phyloP scores from a whole-genome alignment of 1,140 invertebrate species.

The Acromyrmex heyeri region DNA sequence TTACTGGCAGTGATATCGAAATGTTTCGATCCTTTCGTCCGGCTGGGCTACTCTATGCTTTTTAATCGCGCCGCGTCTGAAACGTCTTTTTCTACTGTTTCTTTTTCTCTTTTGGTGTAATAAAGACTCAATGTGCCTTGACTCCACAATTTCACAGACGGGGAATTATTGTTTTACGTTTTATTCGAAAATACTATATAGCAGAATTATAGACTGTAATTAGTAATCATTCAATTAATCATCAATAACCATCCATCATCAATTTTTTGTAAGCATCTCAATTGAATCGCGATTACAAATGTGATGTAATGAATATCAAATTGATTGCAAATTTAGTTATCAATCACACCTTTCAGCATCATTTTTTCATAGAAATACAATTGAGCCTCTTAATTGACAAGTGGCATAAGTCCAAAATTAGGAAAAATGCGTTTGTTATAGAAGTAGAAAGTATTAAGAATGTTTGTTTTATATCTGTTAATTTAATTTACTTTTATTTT shows the following conservation, averaged over 20 bases:
- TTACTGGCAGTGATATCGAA: slow-evolving; percentile 58
- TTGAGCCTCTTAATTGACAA: no score
- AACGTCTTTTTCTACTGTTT: slow-evolving; percentile 28
- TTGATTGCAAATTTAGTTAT: not conserved
- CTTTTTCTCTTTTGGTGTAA: slow-evolving; percentile 50
- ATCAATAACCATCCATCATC: not conserved
- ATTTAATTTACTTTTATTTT: no score
- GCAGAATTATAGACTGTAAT: not conserved
- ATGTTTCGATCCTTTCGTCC: slow-evolving; percentile 42
- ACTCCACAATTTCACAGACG: not conserved
- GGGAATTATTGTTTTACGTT: slow-evolving; percentile 6
- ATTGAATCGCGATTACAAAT: not conserved
- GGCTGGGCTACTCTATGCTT: slow-evolving; percentile 44
- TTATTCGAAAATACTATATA: not conserved
- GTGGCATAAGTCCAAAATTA: no score
- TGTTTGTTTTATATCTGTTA: no score
- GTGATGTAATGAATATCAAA: not conserved
- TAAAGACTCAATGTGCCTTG: slow-evolving; percentile 35
- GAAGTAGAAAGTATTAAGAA: no score
- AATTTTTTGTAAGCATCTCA: not conserved
- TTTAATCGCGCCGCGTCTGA: slow-evolving; percentile 53
- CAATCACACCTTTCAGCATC: not conserved
- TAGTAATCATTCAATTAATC: not conserved
- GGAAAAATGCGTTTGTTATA: no score
- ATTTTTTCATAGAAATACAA: no score